Evolutionary conservation across 2,888 invertebrate genomes (phyloP).

Genomic region (Eumacrocentrus americanus): DNA sequence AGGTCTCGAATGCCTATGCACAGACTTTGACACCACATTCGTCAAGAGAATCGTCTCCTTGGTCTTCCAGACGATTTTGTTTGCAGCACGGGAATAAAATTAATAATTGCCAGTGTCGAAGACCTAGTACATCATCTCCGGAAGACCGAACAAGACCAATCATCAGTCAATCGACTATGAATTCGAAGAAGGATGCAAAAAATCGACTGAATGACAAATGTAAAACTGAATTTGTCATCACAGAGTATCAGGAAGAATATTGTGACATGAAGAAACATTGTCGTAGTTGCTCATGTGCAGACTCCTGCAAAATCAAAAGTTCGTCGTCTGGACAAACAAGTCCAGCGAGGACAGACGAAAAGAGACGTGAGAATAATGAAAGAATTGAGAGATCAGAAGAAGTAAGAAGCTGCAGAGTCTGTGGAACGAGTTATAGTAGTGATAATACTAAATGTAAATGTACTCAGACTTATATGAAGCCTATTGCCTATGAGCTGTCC

Average conservation of each 20-base stretch:
- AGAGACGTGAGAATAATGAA: constrained; percentile 5
- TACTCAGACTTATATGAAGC: constrained; percentile 52
- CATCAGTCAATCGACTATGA: constrained; percentile 26
- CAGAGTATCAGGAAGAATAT: constrained; percentile 27
- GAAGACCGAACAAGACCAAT: constrained; percentile 22
- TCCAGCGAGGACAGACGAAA: neutral
- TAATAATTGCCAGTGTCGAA: neutral
- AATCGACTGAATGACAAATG: constrained; percentile 53
- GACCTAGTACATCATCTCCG: constrained; percentile 1
- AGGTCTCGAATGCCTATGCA: constrained; percentile 34
- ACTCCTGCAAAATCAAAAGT: neutral
- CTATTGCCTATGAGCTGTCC: constrained; percentile 62
- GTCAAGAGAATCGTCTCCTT: constrained; percentile 1
- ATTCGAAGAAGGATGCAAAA: constrained; percentile 51
- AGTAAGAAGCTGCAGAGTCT: constrained; percentile 42
- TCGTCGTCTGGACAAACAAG: neutral
- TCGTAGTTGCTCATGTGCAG: constrained; percentile 5
- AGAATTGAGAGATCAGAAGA: constrained; percentile 18
- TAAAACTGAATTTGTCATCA: constrained; percentile 41
- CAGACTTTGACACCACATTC: constrained; percentile 38
- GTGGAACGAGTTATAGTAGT: constrained; percentile 49
- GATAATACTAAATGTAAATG: constrained; percentile 46
- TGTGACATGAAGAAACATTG: constrained; percentile 20
- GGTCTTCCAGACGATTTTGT: constrained; percentile 11
- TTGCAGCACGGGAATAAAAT: constrained; percentile 7